These are phyloP conservation scores for Sebastes kiyomatsui DNA, from an alignment of 2,797 vertebrate species.

Conservation along the genomic window DNA sequence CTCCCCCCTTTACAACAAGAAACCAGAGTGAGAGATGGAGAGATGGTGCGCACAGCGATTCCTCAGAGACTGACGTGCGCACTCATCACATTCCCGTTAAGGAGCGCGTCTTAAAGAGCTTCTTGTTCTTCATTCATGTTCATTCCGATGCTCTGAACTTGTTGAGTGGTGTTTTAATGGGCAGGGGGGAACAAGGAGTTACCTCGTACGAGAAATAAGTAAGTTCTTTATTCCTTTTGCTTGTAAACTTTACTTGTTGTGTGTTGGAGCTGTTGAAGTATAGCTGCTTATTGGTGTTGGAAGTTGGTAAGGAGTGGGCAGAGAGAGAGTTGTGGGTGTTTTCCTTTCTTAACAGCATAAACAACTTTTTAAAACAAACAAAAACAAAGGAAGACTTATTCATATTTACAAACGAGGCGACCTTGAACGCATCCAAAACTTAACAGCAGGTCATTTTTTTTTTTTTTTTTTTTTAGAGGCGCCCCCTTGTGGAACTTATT, in stretches of 20 bases:
- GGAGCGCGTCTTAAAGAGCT: slow-evolving; percentile 79
- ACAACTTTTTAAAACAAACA: background rate
- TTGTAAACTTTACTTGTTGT: slow-evolving; percentile 33
- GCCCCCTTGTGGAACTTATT: slow-evolving; percentile 74
- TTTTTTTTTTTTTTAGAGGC: slow-evolving; percentile 30
- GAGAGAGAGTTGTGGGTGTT: background rate
- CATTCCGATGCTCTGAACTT: slow-evolving; percentile 78
- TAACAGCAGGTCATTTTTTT: background rate
- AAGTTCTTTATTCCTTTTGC: slow-evolving; percentile 50
- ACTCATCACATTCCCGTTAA: slow-evolving; percentile 78
- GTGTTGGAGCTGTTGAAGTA: background rate
- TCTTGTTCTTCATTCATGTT: slow-evolving; percentile 34
- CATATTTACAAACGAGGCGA: background rate
- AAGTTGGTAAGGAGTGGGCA: background rate
- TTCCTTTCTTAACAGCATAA: background rate
- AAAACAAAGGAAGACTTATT: background rate
- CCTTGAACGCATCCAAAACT: slow-evolving; percentile 41
- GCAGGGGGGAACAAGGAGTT: slow-evolving; percentile 9
- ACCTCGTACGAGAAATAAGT: slow-evolving; percentile 32
- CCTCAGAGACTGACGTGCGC: slow-evolving; percentile 74
- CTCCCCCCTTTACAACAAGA: background rate
- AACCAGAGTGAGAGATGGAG: slow-evolving; percentile 21
- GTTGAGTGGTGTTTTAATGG: slow-evolving; percentile 73
- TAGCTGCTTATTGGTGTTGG: background rate
- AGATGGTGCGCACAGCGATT: slow-evolving; percentile 77